A percentile compares a stretch with the other conserved stretches of the same genome.
phyloP scores from a whole-genome alignment of 2,113 vertebrate species.

The Macquaria australasica region DNA sequence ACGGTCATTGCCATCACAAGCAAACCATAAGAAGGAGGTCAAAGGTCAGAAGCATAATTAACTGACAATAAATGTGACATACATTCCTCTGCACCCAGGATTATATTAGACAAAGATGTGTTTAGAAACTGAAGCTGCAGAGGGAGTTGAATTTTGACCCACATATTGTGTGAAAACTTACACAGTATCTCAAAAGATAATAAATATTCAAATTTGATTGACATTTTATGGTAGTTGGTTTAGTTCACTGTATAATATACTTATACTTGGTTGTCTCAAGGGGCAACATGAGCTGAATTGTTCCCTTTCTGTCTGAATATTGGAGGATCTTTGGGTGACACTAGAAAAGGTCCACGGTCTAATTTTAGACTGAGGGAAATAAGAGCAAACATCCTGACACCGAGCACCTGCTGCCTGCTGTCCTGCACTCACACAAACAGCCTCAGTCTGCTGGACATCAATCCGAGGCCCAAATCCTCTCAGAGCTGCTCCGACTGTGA shows the following conservation, averaged over 20 bases:
- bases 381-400: slow-evolving; percentile 73
- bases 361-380: slow-evolving; percentile 80
- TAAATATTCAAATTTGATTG: not conserved
- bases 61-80: slow-evolving; percentile 13
- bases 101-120: not conserved
- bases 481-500: slow-evolving; percentile 32
- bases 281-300: slow-evolving; percentile 24
- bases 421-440: slow-evolving; percentile 59
- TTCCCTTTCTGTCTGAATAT: slow-evolving; percentile 37
- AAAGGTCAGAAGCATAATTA: slow-evolving; percentile 37
- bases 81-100: not conserved
- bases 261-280: not conserved
- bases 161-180: not conserved
- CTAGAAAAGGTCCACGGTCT: slow-evolving; percentile 68
- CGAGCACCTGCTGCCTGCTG: slow-evolving; percentile 75
- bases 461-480: slow-evolving; percentile 67
- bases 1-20: not conserved
- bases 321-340: slow-evolving; percentile 45
- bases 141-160: not conserved
- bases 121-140: not conserved
- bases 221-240: not conserved
- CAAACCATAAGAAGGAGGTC: not conserved
- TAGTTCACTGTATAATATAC: not conserved
- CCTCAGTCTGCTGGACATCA: slow-evolving; percentile 70
- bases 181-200: not conserved